Evolutionary conservation across 2,797 vertebrate genomes (phyloP).

Genomic region (Carduelis carduelis): DNA sequence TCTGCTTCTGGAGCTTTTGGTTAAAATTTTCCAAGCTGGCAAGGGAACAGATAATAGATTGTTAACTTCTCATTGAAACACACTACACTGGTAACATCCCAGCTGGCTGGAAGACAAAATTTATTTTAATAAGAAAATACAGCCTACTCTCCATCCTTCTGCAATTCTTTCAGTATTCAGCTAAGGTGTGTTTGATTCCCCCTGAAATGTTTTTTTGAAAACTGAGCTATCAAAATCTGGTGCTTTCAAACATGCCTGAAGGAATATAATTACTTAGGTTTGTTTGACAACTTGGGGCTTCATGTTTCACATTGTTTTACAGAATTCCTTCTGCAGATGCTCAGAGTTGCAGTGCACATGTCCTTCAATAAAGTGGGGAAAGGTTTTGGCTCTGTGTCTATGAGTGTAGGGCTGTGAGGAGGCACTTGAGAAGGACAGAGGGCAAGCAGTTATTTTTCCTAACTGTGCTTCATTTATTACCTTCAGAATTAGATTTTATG

Average conservation of each 20-base stretch:
- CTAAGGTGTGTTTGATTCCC: background rate
- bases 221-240: background rate
- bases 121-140: background rate
- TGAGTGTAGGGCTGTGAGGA: background rate
- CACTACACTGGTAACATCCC: background rate
- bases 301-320: background rate
- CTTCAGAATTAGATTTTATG: background rate
- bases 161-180: background rate
- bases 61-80: background rate
- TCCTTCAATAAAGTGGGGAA: background rate
- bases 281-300: background rate
- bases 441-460: background rate
- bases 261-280: background rate
- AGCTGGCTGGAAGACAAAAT: background rate
- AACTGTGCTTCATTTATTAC: background rate
- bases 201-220: background rate
- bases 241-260: background rate
- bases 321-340: background rate
- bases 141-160: background rate
- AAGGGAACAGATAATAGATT: background rate
- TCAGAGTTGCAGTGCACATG: background rate
- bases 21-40: background rate
- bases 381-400: background rate
- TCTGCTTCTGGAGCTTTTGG: background rate
- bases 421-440: background rate